These are phyloP conservation scores for Drepana arcuata DNA, from an alignment of 1,140 invertebrate genomes.

Conservation along the genomic window DNA sequence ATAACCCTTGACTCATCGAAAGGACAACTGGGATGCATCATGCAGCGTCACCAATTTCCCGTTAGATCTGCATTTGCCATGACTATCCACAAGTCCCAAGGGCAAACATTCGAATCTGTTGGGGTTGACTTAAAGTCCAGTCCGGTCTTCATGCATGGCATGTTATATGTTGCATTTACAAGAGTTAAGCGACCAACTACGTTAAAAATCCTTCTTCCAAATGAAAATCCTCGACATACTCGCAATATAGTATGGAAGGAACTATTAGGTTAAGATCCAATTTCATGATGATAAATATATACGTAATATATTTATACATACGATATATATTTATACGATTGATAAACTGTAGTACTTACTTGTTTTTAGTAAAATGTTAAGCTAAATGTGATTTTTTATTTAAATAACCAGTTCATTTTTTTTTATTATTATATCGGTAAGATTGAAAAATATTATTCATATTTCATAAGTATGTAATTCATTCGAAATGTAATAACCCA, in stretches of 20 bases:
- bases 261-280: slow-evolving; percentile 3
- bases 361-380: not conserved
- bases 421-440: not conserved
- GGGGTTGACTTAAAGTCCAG: slow-evolving; percentile 4
- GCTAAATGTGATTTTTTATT: not conserved
- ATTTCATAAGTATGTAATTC: too few species aligned
- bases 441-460: too few species aligned
- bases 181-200: slow-evolving; percentile 5
- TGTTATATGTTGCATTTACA: slow-evolving; percentile 3
- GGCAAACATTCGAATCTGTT: slow-evolving; percentile 6
- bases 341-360: not conserved
- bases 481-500: too few species aligned
- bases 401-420: too few species aligned
- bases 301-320: not conserved
- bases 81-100: slow-evolving; percentile 6
- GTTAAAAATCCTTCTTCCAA: slow-evolving; percentile 5
- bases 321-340: not conserved
- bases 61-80: slow-evolving; percentile 9
- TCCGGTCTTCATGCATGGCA: not conserved
- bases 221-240: slow-evolving; percentile 7
- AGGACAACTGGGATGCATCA: slow-evolving; percentile 9
- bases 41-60: slow-evolving; percentile 8
- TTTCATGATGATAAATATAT: slow-evolving; percentile 1
- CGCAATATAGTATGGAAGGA: slow-evolving; percentile 7
- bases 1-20: slow-evolving; percentile 10